Evolutionary conservation across 2,113 vertebrate species (phyloP).

Genomic region (Alouatta palliata): DNA sequence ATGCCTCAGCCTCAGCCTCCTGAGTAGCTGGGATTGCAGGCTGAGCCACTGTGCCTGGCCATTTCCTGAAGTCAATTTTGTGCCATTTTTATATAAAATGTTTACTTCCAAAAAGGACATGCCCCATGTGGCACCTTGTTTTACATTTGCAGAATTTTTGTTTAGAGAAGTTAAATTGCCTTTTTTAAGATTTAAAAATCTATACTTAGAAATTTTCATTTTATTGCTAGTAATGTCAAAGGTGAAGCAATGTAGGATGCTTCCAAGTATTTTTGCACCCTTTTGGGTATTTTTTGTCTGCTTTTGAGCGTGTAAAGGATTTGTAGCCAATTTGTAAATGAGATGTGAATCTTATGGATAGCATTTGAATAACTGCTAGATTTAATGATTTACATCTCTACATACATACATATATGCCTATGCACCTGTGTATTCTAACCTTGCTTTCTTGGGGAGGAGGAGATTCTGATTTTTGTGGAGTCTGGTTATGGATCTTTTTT

Average conservation of each 20-base stretch:
- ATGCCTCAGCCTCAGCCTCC: no score
- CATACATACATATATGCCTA: background rate
- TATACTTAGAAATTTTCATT: background rate
- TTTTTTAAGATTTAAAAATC: background rate
- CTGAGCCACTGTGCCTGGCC: no score
- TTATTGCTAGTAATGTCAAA: background rate
- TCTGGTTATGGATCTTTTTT: background rate
- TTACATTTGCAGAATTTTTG: background rate
- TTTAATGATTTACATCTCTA: background rate
- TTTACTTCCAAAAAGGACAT: background rate
- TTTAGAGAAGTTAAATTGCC: background rate
- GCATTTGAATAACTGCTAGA: background rate
- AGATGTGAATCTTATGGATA: background rate
- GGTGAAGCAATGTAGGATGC: background rate
- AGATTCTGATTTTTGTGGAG: background rate
- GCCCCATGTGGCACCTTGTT: background rate
- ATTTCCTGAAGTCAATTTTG: background rate
- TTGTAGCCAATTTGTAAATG: background rate
- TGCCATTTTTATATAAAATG: background rate
- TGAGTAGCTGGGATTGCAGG: no score
- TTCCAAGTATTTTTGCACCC: background rate
- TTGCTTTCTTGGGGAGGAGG: background rate
- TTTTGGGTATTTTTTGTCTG: background rate
- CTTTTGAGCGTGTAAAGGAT: background rate
- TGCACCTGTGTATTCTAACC: background rate